phyloP scores from a whole-genome alignment of 1,140 invertebrate species.

The Bombus superbus region DNA sequence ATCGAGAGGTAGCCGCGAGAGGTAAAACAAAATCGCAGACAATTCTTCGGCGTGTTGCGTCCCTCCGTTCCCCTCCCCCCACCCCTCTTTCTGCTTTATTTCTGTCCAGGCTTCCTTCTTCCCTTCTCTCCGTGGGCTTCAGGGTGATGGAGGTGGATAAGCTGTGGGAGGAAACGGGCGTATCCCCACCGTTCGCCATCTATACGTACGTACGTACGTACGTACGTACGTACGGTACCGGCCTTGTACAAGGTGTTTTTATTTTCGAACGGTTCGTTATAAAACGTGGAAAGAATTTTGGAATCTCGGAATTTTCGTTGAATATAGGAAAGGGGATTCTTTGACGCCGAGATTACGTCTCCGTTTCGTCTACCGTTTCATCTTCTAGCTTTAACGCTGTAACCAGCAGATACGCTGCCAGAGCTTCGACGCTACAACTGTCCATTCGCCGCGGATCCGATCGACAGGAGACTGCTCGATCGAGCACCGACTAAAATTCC shows the following conservation, averaged over 20 bases:
- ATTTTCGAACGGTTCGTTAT: background rate
- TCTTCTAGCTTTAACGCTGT: too few relatives aligned
- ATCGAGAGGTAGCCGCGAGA: conserved; percentile 76
- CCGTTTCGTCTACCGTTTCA: too few relatives aligned
- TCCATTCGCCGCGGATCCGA: too few relatives aligned
- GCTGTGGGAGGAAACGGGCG: conserved; percentile 69
- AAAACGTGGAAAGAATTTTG: background rate
- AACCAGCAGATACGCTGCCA: too few relatives aligned
- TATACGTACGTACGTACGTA: conserved; percentile 16
- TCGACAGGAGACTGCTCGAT: too few relatives aligned
- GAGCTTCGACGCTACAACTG: too few relatives aligned
- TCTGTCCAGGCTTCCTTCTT: conserved; percentile 48
- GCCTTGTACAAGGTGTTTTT: conserved; percentile 38
- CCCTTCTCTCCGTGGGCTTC: conserved; percentile 40
- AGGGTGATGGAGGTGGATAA: conserved; percentile 77
- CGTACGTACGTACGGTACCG: conserved; percentile 12
- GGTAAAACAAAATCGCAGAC: conserved; percentile 78
- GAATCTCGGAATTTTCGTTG: background rate
- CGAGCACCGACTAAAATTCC: too few relatives aligned
- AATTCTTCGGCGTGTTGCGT: conserved; percentile 72
- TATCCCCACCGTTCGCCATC: conserved; percentile 36
- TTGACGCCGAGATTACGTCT: background rate
- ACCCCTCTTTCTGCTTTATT: conserved; percentile 32
- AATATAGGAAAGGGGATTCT: background rate
- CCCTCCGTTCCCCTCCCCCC: conserved; percentile 26